Evolutionary conservation across 2,888 invertebrate genomes (phyloP).

Genomic region (Drosophila conformis): DNA sequence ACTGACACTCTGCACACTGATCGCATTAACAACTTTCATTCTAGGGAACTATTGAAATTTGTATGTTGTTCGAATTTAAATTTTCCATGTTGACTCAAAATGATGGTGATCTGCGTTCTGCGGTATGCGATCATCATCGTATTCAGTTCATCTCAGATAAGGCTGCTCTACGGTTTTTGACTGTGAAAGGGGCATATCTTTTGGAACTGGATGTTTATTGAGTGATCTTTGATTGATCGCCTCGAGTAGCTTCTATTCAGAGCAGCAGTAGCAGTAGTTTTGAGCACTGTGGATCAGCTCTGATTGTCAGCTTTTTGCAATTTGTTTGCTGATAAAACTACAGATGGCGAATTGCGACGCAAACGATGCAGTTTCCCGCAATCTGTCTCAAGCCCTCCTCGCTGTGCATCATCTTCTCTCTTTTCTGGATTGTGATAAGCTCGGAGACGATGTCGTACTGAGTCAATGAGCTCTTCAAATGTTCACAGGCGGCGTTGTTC

Average conservation of each 20-base stretch:
- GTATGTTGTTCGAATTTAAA: neutral
- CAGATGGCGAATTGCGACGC: constrained; percentile 50
- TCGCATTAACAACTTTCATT: neutral
- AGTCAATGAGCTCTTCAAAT: constrained; percentile 24
- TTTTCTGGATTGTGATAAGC: constrained; percentile 41
- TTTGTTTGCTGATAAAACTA: constrained; percentile 39
- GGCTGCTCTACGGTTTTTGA: neutral
- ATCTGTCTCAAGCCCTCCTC: constrained; percentile 7
- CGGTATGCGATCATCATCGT: neutral
- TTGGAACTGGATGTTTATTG: neutral
- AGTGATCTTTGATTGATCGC: neutral
- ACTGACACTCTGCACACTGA: neutral
- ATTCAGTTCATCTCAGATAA: neutral
- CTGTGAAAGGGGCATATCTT: neutral
- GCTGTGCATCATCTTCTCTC: constrained; percentile 6
- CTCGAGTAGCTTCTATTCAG: neutral
- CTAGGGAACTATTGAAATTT: neutral
- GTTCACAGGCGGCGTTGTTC: constrained; percentile 36
- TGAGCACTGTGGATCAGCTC: constrained; percentile 6
- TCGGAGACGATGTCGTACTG: constrained; percentile 25
- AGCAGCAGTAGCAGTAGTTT: neutral
- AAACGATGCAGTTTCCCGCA: constrained; percentile 37
- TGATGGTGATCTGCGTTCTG: neutral
- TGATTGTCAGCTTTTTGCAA: constrained; percentile 3
- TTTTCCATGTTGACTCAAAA: neutral